These are phyloP conservation scores for Pristiophorus japonicus DNA, from an alignment of 2,113 vertebrate genomes.

Conservation along the genomic window DNA sequence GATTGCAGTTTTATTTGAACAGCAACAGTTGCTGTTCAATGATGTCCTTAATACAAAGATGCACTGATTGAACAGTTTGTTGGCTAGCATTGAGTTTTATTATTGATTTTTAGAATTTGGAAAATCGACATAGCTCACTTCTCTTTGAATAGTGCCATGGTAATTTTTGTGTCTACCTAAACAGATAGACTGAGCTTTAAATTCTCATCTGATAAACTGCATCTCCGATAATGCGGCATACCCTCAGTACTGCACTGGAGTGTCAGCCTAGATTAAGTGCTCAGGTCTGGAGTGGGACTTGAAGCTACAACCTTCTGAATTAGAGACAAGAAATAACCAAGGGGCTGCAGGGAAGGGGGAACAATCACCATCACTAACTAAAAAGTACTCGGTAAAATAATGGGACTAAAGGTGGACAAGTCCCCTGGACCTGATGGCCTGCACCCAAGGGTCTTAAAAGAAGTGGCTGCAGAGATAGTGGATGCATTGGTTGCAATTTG, in stretches of 20 bases:
- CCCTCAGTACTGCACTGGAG: background rate
- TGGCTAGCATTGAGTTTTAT: background rate
- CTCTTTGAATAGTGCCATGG: background rate
- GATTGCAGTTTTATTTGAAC: slow-evolving; percentile 14
- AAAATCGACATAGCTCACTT: background rate
- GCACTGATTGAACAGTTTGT: background rate
- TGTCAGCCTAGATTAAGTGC: background rate
- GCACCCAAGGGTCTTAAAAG: too few relatives aligned
- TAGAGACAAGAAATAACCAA: background rate
- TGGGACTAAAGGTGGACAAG: too few relatives aligned
- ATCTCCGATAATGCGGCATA: background rate
- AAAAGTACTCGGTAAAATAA: too few relatives aligned
- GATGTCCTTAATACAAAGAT: background rate
- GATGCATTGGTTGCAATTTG: too few relatives aligned
- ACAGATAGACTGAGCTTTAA: background rate
- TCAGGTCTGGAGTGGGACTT: background rate
- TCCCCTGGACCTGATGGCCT: too few relatives aligned
- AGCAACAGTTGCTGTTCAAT: background rate
- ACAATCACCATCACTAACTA: too few relatives aligned
- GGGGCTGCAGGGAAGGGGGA: too few relatives aligned
- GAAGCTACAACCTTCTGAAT: background rate
- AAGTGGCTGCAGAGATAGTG: too few relatives aligned
- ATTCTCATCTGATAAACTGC: background rate
- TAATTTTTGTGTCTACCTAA: too few relatives aligned
- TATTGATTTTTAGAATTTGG: background rate